Conservation (phyloP, 2,113 vertebrate genomes). For the Chrysochloris asiatica region DNA sequence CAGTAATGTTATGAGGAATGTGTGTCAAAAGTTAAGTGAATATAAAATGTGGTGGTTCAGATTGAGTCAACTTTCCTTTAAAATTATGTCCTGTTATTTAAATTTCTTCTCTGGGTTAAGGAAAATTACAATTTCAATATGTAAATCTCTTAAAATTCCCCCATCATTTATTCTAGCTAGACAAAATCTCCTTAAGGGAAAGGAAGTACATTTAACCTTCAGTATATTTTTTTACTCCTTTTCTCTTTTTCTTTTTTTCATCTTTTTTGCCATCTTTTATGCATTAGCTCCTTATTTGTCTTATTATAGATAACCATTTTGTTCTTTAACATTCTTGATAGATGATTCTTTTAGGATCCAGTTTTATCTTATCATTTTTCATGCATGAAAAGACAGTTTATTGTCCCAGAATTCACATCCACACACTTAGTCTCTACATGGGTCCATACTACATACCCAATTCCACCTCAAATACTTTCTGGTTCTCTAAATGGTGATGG, state of each 20-base stretch:
- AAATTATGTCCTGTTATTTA: conserved; percentile 7
- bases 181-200: not conserved
- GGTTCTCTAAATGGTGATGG: too few species aligned
- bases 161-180: not conserved
- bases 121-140: conserved; percentile 38
- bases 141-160: conserved; percentile 14
- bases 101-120: not conserved
- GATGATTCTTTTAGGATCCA: not conserved
- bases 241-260: too few species aligned
- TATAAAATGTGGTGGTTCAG: not conserved
- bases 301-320: not conserved
- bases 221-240: not conserved
- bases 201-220: not conserved
- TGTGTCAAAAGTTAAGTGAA: not conserved
- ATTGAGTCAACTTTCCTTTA: not conserved
- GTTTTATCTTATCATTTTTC: not conserved
- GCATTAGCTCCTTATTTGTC: not conserved
- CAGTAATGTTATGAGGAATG: not conserved
- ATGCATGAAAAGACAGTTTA: not conserved
- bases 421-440: not conserved
- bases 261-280: not conserved
- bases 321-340: not conserved
- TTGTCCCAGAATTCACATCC: not conserved
- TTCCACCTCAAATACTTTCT: not conserved
- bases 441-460: not conserved